Base-by-base conservation (phyloP, 2,797 vertebrate genomes). In the Salarias fasciatus region DNA sequence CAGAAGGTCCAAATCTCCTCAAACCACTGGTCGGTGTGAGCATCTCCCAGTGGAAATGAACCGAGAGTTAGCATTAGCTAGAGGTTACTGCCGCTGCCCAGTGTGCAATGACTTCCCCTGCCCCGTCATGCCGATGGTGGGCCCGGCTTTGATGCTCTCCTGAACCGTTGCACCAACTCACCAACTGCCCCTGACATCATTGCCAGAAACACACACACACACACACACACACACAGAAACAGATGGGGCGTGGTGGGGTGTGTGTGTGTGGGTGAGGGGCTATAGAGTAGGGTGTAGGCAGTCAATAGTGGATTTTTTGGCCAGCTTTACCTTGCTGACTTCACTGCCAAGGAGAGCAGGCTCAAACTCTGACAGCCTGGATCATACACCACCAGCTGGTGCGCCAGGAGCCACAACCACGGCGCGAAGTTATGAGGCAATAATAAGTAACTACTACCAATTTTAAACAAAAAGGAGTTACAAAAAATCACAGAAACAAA, bases 371-470 rank as follows among this genome's bases (percentile, higher is more conserved):
- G 82, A 87, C 88, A 78, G 77, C 62, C 79, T 74, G 85, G 86
- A 90, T 91, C 81, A 71, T 80, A 81, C 59, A 75, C 69, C 83
- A 79, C 89, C 90, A 86, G 77, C 79, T 80, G 88, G 77, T 55
- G 33, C 57, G 40, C 45, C 61, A 66, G 69, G 46, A 63, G 59
- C 42, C 62, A 46, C 54, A 65, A 69, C 43, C 75, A 75, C 4
- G 33, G 72, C 47, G 77, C 48, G 45, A 50, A 36, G 55, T 44
- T 60, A 59, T 60, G 12, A 42, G 54, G 44, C 48, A 53, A 48
- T 12, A 8, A 46, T 6, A 35, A 2, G 2, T 6, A 53, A 49
- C 33, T 3, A 52, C 28, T 1, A 53, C 2, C 11, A 10, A 53
- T 45, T 31, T 52, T 44, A 35, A 35, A 18, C 9, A 24, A 9